Base-by-base conservation (phyloP, 2,888 invertebrate genomes). In the Gymnocheta viridis region DNA sequence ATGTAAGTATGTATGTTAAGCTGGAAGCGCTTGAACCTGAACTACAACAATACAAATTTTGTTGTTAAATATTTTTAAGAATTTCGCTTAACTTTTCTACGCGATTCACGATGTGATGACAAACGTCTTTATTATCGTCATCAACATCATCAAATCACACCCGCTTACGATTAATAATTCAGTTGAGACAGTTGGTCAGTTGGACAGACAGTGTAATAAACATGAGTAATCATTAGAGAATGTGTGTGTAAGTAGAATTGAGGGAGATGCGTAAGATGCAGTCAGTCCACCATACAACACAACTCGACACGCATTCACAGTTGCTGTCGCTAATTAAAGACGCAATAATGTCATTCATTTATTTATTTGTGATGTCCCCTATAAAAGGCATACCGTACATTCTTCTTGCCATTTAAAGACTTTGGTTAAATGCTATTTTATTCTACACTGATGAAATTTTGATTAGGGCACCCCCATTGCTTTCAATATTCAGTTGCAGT, bases 181-280 rank as follows among this genome's bases (percentile, higher is more conserved):
- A 29, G 14, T 41, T 32, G 22, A 54, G 29, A 14, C 44, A 58
- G 4, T 32, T 35, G 47, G 49, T n/a, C 44, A 32, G 38, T 47
- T 14, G 60, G 24, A 49, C 69, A 29, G 67, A 3, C 41, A 62
- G 14, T 35, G 44, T 38, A 78, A 62, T 72, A 35, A 79, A 32
- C 64, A 56, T 79, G 70, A 79, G 79, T 79, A 79, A 79, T 79
- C 79, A 12, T 56, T 64, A 47, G 27, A 79, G 47, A 79, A 79
- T 79, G 49, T 47, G 4, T 54, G 14, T 54, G 27, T 14, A n/a
- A 58, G 35, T 56, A 56, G 9, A 72, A 44, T 32, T 47, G 22
- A 58, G 29, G 67, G 22, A 77, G 19, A 67, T 69, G 77, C 67
- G 77, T 77, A 77, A 56, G 54, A 64, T 74, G 22, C 12, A 51